These are phyloP conservation scores for Heterotis niloticus DNA, from an alignment of 2,113 vertebrate genomes.

Conservation along the genomic window DNA sequence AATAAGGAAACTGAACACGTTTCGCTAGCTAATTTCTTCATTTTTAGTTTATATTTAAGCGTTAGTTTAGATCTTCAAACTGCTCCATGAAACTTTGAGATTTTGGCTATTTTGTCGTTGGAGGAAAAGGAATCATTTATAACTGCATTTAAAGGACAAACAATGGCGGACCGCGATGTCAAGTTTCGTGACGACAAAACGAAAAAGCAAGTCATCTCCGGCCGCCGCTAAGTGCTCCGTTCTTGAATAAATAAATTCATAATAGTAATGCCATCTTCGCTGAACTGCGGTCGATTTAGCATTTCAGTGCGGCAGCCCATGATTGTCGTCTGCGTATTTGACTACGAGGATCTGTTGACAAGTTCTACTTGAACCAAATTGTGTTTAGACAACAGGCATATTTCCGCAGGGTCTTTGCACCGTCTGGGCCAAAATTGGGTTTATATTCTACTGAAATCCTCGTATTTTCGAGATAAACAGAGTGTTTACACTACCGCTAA, in stretches of 20 bases:
- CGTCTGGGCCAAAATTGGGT: constrained; percentile 93
- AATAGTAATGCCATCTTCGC: constrained; percentile 25
- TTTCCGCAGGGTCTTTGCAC: constrained; percentile 85
- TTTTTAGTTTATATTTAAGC: neutral
- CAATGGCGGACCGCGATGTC: too few relatives aligned
- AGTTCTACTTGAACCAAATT: constrained; percentile 84
- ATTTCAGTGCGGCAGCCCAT: constrained; percentile 51
- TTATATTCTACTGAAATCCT: constrained; percentile 98
- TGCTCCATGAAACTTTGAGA: neutral
- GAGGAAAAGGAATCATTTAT: too few relatives aligned
- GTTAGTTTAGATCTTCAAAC: neutral
- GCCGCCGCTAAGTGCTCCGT: constrained; percentile 5
- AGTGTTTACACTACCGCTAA: constrained; percentile 98
- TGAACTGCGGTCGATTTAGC: constrained; percentile 45
- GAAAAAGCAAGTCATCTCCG: neutral
- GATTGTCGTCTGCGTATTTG: constrained; percentile 71
- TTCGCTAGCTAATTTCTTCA: neutral
- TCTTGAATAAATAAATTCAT: constrained; percentile 36
- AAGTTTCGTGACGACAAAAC: neutral
- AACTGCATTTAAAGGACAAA: too few relatives aligned
- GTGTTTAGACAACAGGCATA: constrained; percentile 83
- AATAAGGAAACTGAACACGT: neutral
- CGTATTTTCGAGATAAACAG: constrained; percentile 99
- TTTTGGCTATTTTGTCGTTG: neutral
- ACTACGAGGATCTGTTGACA: constrained; percentile 71